A percentile compares a stretch with the other conserved stretches of the same genome.
These are phyloP conservation scores for Calypte anna DNA, from an alignment of 2,113 vertebrate species.

Conservation along the genomic window DNA sequence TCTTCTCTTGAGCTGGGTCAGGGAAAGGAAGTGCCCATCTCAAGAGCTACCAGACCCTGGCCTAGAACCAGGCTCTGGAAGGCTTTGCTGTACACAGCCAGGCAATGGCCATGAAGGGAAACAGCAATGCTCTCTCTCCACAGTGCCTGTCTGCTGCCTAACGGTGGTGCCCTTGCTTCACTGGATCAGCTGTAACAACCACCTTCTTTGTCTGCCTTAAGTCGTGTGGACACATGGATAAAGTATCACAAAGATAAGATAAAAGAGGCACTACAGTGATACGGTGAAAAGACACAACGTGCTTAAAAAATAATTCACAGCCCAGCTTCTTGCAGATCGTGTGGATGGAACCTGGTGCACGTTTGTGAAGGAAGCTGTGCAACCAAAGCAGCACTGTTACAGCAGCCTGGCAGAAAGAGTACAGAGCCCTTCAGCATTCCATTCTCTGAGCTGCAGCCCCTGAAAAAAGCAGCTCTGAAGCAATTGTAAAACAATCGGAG, in stretches of 20 bases:
- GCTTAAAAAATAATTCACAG: neutral
- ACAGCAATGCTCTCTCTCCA: neutral
- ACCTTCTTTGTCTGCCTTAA: slow-evolving; percentile 29
- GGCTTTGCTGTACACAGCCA: neutral
- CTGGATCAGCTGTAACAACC: neutral
- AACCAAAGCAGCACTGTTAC: neutral
- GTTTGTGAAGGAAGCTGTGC: neutral
- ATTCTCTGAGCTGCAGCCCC: neutral
- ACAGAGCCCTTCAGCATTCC: neutral
- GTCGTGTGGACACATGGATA: neutral
- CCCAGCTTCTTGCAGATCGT: neutral
- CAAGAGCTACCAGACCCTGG: neutral
- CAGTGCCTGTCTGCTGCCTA: neutral
- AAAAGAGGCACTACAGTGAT: neutral
- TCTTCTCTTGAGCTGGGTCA: neutral
- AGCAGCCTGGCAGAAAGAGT: neutral
- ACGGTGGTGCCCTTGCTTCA: slow-evolving; percentile 39
- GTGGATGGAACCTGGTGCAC: neutral
- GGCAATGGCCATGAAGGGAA: neutral
- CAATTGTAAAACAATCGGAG: neutral
- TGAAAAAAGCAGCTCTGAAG: neutral
- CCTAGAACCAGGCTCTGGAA: neutral
- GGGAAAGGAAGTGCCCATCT: neutral
- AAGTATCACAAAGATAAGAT: neutral
- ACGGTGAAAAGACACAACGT: neutral